Percentiles rank a stretch among this genome's conserved stretches.
These are phyloP conservation scores for Mycetomoellerius zeteki DNA, from an alignment of 1,140 invertebrate genomes.

Conservation along the genomic window DNA sequence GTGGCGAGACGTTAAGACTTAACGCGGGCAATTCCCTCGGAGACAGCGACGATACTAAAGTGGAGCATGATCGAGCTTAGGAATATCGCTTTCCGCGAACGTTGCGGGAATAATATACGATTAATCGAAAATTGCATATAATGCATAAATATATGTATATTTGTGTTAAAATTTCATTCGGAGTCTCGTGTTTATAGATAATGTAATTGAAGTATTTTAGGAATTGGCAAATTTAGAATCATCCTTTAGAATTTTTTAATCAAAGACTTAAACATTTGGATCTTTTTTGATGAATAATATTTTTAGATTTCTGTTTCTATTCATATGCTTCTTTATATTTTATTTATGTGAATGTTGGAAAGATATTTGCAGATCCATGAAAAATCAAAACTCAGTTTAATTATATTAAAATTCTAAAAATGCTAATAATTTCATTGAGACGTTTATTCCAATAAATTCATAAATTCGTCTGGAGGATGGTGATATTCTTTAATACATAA, in stretches of 20 bases:
- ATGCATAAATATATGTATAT: background rate
- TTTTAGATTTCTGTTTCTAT: background rate
- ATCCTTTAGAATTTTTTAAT: background rate
- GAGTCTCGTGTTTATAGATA: background rate
- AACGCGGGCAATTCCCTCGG: slow-evolving; percentile 48
- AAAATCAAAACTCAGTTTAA: background rate
- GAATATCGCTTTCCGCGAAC: slow-evolving; percentile 50
- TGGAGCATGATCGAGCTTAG: slow-evolving; percentile 49
- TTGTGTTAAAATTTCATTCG: background rate
- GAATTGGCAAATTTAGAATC: background rate
- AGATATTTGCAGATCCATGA: background rate
- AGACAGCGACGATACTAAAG: slow-evolving; percentile 58
- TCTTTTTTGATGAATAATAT: background rate
- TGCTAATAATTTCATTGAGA: background rate
- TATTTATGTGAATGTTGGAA: background rate
- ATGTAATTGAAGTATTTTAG: background rate
- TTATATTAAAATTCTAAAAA: background rate
- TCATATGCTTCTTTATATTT: background rate
- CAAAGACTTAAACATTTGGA: background rate
- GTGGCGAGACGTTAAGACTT: slow-evolving; percentile 58
- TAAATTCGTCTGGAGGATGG: background rate
- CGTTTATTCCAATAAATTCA: background rate
- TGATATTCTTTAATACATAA: background rate
- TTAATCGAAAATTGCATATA: slow-evolving; percentile 10
- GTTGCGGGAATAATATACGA: slow-evolving; percentile 32